Evolutionary conservation across 2,113 vertebrate species (phyloP).

Genomic region (Pomatostomus ruficeps): DNA sequence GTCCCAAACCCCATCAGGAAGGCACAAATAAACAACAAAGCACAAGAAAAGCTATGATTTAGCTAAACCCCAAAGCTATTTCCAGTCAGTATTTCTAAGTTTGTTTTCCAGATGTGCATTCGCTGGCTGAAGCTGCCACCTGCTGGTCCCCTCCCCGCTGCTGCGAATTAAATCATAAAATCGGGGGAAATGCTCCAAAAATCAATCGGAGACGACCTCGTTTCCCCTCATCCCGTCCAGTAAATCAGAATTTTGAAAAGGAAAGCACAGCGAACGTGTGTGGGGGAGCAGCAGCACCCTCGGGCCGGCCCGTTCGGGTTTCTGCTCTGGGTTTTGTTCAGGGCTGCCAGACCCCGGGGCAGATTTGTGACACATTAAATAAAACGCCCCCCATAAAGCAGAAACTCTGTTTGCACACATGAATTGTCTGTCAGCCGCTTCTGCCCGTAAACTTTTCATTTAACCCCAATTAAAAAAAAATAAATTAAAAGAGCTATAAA

Average conservation of each 20-base stretch:
- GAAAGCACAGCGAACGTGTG: accelerated
- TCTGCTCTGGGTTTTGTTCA: not conserved
- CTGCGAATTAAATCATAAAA: accelerated
- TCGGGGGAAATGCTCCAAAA: not conserved
- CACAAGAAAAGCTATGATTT: accelerated
- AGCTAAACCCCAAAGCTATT: accelerated
- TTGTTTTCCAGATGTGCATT: accelerated
- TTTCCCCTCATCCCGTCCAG: not conserved
- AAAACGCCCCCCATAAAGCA: not conserved
- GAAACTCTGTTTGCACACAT: not conserved
- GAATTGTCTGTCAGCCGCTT: not conserved
- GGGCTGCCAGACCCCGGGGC: not conserved
- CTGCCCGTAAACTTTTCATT: not conserved
- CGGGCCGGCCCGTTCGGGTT: accelerated
- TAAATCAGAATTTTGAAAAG: not conserved
- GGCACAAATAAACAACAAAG: not conserved
- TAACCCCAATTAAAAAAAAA: not conserved
- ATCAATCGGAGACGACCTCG: not conserved
- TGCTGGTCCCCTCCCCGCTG: not conserved
- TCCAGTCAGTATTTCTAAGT: accelerated
- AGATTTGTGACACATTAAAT: not conserved
- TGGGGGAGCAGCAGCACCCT: not conserved
- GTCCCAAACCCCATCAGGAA: not conserved
- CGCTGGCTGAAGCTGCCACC: constrained; percentile 11
- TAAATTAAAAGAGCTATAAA: not conserved